A percentile compares a stretch with the other conserved stretches of the same genome.
Evolutionary conservation across 2,797 vertebrate genomes (phyloP).

Genomic region (Paratrypauchen microcephalus): DNA sequence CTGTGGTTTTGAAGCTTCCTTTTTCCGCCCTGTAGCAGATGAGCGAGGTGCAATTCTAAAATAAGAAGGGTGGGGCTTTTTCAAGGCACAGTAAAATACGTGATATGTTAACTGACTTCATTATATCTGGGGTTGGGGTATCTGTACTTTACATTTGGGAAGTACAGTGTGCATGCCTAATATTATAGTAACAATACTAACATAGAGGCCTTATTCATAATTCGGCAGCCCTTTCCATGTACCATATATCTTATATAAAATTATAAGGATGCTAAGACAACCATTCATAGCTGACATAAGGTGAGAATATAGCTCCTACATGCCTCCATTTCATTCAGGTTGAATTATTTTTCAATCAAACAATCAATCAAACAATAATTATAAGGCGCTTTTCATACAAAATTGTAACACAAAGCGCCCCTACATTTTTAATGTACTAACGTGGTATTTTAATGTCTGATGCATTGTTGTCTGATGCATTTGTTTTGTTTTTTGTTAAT

Average conservation of each 20-base stretch:
- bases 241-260: neutral
- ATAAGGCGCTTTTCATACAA: no score
- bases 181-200: neutral
- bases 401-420: no score
- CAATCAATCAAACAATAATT: no score
- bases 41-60: constrained; percentile 38
- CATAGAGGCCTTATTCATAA: neutral
- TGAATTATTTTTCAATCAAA: neutral
- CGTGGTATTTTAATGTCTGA: neutral
- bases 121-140: neutral
- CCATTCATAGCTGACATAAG: neutral
- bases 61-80: constrained; percentile 56
- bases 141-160: no score
- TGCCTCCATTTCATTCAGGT: neutral
- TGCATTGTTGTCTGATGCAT: neutral
- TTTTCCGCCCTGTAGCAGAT: constrained; percentile 50
- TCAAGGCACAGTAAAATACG: constrained; percentile 2
- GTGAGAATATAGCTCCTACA: neutral
- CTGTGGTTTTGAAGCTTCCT: constrained; percentile 77
- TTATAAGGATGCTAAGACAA: neutral
- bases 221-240: neutral
- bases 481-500: constrained; percentile 19
- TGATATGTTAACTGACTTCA: neutral
- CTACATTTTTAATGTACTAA: neutral
- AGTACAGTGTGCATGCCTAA: no score